Evolutionary conservation across 1,140 invertebrate species (phyloP), one percentile per base, ranked within the genome.

Genomic region (Pemphigus obesinymphae): DNA sequence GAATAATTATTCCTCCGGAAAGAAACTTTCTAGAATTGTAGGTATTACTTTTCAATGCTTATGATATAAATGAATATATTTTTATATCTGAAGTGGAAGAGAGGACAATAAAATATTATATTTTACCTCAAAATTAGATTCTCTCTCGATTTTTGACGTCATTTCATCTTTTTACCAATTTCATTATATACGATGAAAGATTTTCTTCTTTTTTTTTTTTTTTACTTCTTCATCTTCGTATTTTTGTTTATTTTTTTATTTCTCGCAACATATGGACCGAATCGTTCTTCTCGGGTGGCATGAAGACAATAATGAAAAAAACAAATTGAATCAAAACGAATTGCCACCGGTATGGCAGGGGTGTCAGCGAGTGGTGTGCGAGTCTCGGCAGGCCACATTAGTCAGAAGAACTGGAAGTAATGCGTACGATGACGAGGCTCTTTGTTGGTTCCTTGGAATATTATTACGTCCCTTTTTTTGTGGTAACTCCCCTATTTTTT

Each of bases 381-480:
- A n/a, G 29, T 6, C 55, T 61, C 20, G 58, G n/a, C n/a, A n/a
- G 23, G 13, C 76, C 53, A 61, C 76, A 80, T 80, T 80, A 80
- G 76, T 80, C 55, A 80, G 37, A 58, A 63, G 34, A 80, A 8
- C 55, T 61, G 76, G 40, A 80, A 80, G 76, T 80, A 80, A 80
- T 80, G 76, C 37, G 53, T 23, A 63, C 76, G 55, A 80, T 80
- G 76, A 80, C 76, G 76, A 80, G 40, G 53, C 50, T 80, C 55
- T 80, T 80, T 80, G 76, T 80, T 61, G 55, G 76, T 63, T 43
- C 7, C n/a, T n/a, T 37, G 17, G 34, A 80, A 80, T 80, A 31
- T 63, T 80, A 63, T 80, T 80, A 43, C 75, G 0, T 80, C 37
- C 55, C 53, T 80, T 80, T 61, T 53, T 45, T 13, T 2, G 53